Evolutionary conservation across 2,797 vertebrate genomes (phyloP), one percentile per base, ranked within the genome.

Genomic region (Carduelis carduelis): DNA sequence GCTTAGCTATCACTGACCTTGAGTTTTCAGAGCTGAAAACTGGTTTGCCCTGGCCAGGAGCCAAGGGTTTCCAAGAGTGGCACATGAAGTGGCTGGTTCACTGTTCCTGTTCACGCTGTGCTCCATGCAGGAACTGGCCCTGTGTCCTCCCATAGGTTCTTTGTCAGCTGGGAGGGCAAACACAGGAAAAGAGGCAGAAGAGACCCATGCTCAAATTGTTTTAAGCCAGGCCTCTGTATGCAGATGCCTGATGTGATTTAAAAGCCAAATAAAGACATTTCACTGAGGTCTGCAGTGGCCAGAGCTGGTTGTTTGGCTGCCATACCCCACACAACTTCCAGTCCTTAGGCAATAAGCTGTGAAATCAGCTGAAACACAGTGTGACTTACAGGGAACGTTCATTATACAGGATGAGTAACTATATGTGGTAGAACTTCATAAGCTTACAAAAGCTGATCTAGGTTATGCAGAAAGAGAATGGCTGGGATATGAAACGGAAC

Each of bases 31-130:
- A 71, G 21, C 57, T 86, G 49, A 82, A 83, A 93, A 55, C 39
- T 49, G 22, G 2, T 66, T 47, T 88, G 16, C 44, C 24, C 46
- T 66, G 65, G 39, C 41, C 28, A n/a, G 70, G 44, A 89, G 56
- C 28, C 35, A 41, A 71, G 32, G 7, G 4, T 60, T 35, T 70
- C 30, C 41, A 37, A 49, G 61, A 26, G 7, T 39, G 53, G 64
- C 8, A n/a, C 0, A 0, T 19, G 53, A 88, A 68, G 32, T 17
- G 27, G 8, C 24, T 1, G 1, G 1, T 89, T 85, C 7, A 12
- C 10, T 44, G 50, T 53, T 47, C 23, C 37, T 1, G 0, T 56
- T 41, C 43, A 43, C 46, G 3, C 30, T 34, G 23, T 32, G 6
- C 47, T 82, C 0, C 2, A 4, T 18, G 43, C 14, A 46, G 60